These are phyloP conservation scores for Tigriopus japonicus DNA, from an alignment of 1,140 invertebrate species.

Conservation along the genomic window DNA sequence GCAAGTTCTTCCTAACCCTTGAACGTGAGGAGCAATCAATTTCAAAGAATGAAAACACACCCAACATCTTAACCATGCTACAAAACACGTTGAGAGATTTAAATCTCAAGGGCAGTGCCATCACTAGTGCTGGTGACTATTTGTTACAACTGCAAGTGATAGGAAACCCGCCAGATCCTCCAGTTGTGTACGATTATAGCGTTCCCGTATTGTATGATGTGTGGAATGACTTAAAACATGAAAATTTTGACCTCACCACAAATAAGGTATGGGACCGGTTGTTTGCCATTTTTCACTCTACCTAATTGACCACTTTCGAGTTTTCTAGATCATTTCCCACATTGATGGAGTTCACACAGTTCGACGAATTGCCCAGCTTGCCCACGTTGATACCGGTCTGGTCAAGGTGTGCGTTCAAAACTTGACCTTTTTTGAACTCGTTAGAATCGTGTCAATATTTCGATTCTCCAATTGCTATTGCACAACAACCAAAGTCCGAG, in stretches of 20 bases:
- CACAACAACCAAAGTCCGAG: background rate
- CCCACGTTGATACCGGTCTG: background rate
- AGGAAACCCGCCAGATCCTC: constrained; percentile 29
- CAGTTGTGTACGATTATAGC: constrained; percentile 65
- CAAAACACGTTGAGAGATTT: constrained; percentile 20
- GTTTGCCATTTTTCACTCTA: no score
- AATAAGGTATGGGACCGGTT: constrained; percentile 44
- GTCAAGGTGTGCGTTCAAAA: background rate
- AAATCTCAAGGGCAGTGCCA: background rate
- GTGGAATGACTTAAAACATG: constrained; percentile 36
- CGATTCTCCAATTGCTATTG: background rate
- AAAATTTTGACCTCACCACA: constrained; percentile 81
- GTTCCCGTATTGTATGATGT: constrained; percentile 53
- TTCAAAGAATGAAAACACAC: constrained; percentile 15
- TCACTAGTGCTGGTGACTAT: background rate
- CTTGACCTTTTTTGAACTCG: background rate
- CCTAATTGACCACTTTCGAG: no score
- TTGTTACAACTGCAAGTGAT: background rate
- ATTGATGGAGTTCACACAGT: background rate
- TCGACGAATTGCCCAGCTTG: background rate
- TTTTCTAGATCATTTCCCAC: background rate
- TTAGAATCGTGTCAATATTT: background rate
- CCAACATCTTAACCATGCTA: constrained; percentile 19
- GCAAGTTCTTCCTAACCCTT: constrained; percentile 57
- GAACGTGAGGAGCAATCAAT: constrained; percentile 22